Base-by-base conservation (phyloP, 2,797 vertebrate genomes). In the Spondyliosoma cantharus region DNA sequence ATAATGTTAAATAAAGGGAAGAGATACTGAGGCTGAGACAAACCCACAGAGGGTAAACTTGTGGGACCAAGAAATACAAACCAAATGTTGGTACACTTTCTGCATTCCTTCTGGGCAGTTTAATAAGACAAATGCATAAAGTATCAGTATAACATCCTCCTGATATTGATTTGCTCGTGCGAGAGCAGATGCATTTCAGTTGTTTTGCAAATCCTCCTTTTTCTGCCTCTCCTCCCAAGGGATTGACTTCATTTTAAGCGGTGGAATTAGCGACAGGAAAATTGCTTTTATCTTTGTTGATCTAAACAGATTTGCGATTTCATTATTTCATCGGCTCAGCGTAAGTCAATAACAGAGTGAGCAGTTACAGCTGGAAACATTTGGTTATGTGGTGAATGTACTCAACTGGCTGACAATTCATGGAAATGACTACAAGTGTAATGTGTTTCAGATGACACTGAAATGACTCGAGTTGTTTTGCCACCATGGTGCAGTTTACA, bases 61-160 rank as follows among this genome's bases (percentile, higher is more conserved):
- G 29, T 61, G 56, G 46, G 53, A 68, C 56, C 16, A 25, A 76
- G 68, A 77, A 89, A 87, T 65, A 63, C 49, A 69, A 86, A 87
- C 73, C 87, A 82, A 80, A 86, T 86, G 86, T 81, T 76, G 29
- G 42, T 67, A 45, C 27, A 69, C 50, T 81, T 59, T 78, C 68
- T 77, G 60, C 75, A 84, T 89, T 86, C 76, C 81, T 74, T 65
- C n/a, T 43, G 29, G 70, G 42, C 37, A 57, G 57, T 79, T 83
- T 73, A 76, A 61, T 75, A 80, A 58, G 72, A 29, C 75, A 50
- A 79, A 73, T 81, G 63, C 75, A 81, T 75, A 73, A 86, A 66
- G 66, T 49, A 69, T 76, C 43, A 75, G 52, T n/a, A 75, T n/a
- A 75, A 76, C 76, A 74, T 71, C 52, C 63, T 70, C 71, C 76